Percentiles rank a stretch among this genome's conserved stretches.
phyloP scores from a whole-genome alignment of 2,888 invertebrate species.

The Tortricodes alternella region DNA sequence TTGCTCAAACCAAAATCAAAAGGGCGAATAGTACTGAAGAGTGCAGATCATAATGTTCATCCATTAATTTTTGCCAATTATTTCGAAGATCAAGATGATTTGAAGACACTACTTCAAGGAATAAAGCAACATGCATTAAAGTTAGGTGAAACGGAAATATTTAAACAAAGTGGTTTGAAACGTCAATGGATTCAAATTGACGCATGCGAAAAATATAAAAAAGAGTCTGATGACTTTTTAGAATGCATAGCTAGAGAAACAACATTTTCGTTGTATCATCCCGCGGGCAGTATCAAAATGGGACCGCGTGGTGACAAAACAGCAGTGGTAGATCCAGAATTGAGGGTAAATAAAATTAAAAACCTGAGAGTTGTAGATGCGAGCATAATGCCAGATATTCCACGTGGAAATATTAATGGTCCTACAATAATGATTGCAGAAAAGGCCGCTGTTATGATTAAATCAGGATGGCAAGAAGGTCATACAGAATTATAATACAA shows the following conservation, averaged over 20 bases:
- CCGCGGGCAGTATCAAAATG: slow-evolving; percentile 85
- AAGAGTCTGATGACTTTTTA: slow-evolving; percentile 49
- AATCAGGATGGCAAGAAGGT: slow-evolving; percentile 70
- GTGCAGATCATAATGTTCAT: slow-evolving; percentile 85
- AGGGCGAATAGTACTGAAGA: slow-evolving; percentile 85
- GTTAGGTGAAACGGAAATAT: slow-evolving; percentile 52
- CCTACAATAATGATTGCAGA: slow-evolving; percentile 86
- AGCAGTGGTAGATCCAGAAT: slow-evolving; percentile 82
- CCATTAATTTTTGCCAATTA: slow-evolving; percentile 79
- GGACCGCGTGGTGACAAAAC: slow-evolving; percentile 69
- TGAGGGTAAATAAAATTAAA: slow-evolving; percentile 78
- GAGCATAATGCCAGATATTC: slow-evolving; percentile 85
- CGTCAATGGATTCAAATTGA: slow-evolving; percentile 58
- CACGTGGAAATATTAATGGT: slow-evolving; percentile 84
- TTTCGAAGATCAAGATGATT: slow-evolving; percentile 80
- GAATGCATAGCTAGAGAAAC: slow-evolving; percentile 55
- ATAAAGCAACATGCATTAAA: slow-evolving; percentile 48
- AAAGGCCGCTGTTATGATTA: slow-evolving; percentile 85
- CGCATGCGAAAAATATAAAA: slow-evolving; percentile 49
- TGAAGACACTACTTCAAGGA: slow-evolving; percentile 52
- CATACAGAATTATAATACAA: slow-evolving; percentile 55
- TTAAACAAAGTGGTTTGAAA: slow-evolving; percentile 52
- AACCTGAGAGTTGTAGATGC: slow-evolving; percentile 84
- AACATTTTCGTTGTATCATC: slow-evolving; percentile 85
- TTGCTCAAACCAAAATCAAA: slow-evolving; percentile 86